A percentile compares a stretch with the other conserved stretches of the same genome.
Evolutionary conservation across 2,797 vertebrate species (phyloP).

Genomic region (Masticophis lateralis): DNA sequence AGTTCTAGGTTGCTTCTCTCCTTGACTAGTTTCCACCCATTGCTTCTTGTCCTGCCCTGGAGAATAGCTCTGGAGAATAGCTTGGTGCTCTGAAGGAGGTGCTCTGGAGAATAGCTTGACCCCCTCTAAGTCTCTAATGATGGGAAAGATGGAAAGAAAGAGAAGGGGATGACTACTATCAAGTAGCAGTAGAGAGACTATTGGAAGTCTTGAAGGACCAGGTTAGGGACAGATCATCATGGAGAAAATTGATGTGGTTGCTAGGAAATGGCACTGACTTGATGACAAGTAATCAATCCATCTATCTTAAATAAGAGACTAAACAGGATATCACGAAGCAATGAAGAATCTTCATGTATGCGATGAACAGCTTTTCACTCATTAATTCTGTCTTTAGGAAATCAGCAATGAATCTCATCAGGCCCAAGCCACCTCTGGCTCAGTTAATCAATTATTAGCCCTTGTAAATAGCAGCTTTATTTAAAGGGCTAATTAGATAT

Average conservation of each 20-base stretch:
- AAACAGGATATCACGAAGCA: not conserved
- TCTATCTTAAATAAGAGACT: not conserved
- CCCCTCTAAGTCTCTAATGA: no score
- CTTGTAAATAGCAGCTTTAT: conserved; percentile 8
- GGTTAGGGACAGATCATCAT: not conserved
- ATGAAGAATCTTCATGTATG: not conserved
- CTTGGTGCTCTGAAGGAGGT: no score
- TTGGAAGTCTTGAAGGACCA: not conserved
- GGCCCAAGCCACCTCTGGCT: not conserved
- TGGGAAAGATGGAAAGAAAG: not conserved
- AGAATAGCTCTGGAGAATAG: no score
- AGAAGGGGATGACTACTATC: not conserved
- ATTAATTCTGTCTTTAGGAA: conserved; percentile 8
- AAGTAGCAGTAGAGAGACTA: not conserved
- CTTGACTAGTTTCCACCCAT: no score
- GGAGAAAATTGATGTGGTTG: not conserved
- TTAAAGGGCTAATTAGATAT: not conserved
- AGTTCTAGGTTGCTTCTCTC: no score
- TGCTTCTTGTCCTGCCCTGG: no score
- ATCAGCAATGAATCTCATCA: not conserved
- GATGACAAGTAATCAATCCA: not conserved
- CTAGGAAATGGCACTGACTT: not conserved
- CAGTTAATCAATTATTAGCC: conserved; percentile 10
- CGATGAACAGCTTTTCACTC: not conserved
- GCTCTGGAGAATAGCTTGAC: no score